phyloP scores from a whole-genome alignment of 2,113 vertebrate species.

The Tragelaphus scriptus region DNA sequence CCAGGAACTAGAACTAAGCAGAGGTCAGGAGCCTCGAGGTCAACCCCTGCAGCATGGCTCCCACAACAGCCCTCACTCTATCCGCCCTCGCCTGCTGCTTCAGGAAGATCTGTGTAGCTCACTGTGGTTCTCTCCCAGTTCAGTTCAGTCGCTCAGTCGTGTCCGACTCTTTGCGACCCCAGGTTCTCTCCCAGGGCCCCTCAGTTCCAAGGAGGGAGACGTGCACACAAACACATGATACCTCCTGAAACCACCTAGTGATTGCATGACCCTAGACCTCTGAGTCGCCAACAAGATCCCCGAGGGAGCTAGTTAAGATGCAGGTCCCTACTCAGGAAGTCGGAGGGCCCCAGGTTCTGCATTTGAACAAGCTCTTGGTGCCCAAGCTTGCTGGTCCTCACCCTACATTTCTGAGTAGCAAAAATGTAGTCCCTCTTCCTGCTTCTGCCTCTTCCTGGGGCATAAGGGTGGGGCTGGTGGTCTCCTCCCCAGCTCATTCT shows the following conservation, averaged over 20 bases:
- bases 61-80: not conserved
- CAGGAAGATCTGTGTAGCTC: not conserved
- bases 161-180: no score
- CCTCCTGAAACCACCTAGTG: not conserved
- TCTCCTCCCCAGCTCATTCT: not conserved
- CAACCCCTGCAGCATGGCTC: not conserved
- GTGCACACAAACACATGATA: rapidly evolving
- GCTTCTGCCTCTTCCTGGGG: not conserved
- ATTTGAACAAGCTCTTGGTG: not conserved
- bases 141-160: no score
- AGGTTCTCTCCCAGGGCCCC: not conserved
- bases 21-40: slow-evolving; percentile 49
- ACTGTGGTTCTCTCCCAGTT: not conserved
- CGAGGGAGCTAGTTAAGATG: not conserved
- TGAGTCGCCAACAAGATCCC: not conserved
- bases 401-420: not conserved
- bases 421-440: not conserved
- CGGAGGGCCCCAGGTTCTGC: not conserved
- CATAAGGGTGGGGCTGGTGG: not conserved
- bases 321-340: not conserved
- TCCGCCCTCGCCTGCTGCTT: not conserved
- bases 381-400: not conserved
- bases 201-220: not conserved
- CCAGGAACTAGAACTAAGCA: slow-evolving; percentile 70
- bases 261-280: not conserved